Evolutionary conservation across 1,140 invertebrate species (phyloP).

Genomic region (Papilio polyxenes): DNA sequence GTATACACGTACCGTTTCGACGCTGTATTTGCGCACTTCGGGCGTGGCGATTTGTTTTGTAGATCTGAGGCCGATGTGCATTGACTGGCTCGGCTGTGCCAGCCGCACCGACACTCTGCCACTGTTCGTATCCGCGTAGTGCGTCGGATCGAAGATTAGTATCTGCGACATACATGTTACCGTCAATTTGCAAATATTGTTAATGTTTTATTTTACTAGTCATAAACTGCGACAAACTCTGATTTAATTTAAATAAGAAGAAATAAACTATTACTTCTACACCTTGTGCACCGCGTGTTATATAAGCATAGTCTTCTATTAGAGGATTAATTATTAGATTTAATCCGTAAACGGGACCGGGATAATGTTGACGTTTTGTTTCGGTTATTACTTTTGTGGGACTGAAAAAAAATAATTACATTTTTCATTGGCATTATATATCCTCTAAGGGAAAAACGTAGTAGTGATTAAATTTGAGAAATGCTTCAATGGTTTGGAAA

Average conservation of each 20-base stretch:
- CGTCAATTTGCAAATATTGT: too few relatives aligned
- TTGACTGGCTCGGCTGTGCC: constrained; percentile 47
- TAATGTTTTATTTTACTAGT: too few relatives aligned
- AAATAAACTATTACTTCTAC: constrained; percentile 62
- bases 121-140: constrained; percentile 58
- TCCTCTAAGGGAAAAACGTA: too few relatives aligned
- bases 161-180: constrained; percentile 50
- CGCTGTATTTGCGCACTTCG: constrained; percentile 64
- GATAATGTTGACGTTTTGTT: constrained; percentile 50
- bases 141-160: constrained; percentile 60
- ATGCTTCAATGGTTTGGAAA: too few relatives aligned
- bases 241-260: background rate
- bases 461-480: too few relatives aligned
- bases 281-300: constrained; percentile 62
- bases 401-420: background rate
- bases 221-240: too few relatives aligned
- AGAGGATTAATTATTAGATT: constrained; percentile 73
- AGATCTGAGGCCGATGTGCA: constrained; percentile 52
- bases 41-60: constrained; percentile 58
- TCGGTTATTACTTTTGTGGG: constrained; percentile 38
- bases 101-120: constrained; percentile 58
- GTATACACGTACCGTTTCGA: constrained; percentile 52
- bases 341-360: constrained; percentile 63
- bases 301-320: constrained; percentile 79
- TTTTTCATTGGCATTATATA: too few relatives aligned